Evolutionary conservation across 2,797 vertebrate genomes (phyloP).

Genomic region (Potorous gilbertii): DNA sequence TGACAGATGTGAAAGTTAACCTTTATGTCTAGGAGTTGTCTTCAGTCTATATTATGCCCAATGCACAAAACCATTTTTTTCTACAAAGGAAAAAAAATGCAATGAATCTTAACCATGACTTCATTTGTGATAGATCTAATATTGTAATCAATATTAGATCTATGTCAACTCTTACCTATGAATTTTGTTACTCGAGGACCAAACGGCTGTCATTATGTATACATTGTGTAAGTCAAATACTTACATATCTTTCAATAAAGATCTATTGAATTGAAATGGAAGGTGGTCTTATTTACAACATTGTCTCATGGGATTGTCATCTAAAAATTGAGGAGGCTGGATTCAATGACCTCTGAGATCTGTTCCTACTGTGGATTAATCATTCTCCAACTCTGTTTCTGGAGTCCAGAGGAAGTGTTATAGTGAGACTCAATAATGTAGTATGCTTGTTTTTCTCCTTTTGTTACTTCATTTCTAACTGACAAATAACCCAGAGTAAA

Average conservation of each 20-base stretch:
- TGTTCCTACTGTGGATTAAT: not conserved
- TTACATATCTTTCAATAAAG: not conserved
- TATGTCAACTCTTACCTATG: constrained; percentile 49
- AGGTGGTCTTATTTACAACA: not conserved
- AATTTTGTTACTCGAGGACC: constrained; percentile 32
- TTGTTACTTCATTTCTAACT: constrained; percentile 41
- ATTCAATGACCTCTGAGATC: not conserved
- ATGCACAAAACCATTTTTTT: not conserved
- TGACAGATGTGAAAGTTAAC: not conserved
- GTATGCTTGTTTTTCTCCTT: constrained; percentile 37
- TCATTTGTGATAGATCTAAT: constrained; percentile 45
- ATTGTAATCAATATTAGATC: not conserved
- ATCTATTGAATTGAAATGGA: not conserved
- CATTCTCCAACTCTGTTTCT: not conserved
- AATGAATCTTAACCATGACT: not conserved
- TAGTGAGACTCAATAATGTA: constrained; percentile 12
- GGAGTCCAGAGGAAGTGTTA: constrained; percentile 21
- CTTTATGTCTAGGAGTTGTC: not conserved
- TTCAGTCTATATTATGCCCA: not conserved
- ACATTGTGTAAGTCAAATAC: constrained; percentile 22
- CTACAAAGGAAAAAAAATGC: not conserved
- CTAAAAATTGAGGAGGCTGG: not conserved
- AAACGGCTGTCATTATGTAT: constrained; percentile 34
- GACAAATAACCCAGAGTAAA: not conserved
- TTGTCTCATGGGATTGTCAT: not conserved